Percentiles rank a stretch among this genome's conserved stretches.
Evolutionary conservation across 2,113 vertebrate genomes (phyloP).

Genomic region (Triplophysa rosa): DNA sequence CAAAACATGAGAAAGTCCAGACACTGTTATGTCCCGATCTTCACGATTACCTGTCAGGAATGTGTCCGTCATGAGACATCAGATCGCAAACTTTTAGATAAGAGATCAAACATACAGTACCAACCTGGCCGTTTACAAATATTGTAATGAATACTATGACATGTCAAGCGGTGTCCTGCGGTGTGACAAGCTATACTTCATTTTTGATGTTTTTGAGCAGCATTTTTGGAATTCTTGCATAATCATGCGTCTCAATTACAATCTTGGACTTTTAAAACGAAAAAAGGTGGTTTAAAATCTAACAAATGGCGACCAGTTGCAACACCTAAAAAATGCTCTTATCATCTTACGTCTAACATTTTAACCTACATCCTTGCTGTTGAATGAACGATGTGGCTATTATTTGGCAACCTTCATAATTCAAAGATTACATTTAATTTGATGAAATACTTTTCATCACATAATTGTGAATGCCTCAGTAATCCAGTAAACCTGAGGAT

Average conservation of each 20-base stretch:
- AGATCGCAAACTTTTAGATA: not conserved
- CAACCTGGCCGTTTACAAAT: not conserved
- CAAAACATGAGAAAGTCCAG: not conserved
- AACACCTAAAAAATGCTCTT: too few relatives aligned
- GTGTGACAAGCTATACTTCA: not conserved
- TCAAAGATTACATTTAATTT: not conserved
- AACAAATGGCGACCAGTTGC: too few relatives aligned
- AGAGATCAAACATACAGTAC: not conserved
- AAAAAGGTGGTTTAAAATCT: too few relatives aligned
- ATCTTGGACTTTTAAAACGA: too few relatives aligned
- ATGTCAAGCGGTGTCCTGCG: not conserved
- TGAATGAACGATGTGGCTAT: too few relatives aligned
- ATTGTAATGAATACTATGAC: not conserved
- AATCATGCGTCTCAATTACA: too few relatives aligned
- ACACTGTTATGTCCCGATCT: not conserved
- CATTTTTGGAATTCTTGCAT: too few relatives aligned
- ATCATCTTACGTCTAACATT: too few relatives aligned
- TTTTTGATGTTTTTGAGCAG: not conserved
- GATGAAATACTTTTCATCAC: not conserved
- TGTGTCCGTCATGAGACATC: not conserved
- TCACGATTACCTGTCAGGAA: not conserved
- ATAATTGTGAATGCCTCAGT: not conserved
- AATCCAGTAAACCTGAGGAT: not conserved
- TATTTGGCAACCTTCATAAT: not conserved
- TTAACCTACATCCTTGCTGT: too few relatives aligned